Evolutionary conservation across 1,140 invertebrate genomes (phyloP), one percentile per base, ranked within the genome.

Genomic region (Elysia chlorotica): DNA sequence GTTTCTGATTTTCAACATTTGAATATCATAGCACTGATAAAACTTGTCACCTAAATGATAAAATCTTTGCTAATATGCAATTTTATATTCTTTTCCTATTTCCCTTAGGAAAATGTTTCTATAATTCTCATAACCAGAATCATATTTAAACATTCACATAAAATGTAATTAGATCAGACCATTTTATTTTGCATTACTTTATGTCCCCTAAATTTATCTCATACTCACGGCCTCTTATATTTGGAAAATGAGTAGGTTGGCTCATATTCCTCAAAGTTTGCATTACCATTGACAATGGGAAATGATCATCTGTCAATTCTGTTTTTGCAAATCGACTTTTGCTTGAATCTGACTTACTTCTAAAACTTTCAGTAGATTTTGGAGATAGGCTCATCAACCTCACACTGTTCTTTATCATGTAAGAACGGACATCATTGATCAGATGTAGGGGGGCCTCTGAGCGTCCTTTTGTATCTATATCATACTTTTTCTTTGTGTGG

Each of bases 401-500:
- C 14, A 59, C 38, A 17, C 79, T 79, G 57, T 78, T 79, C 63
- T 80, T 74, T 35, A 83, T 79, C 72, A 86, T 63, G 41, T 79
- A 73, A 14, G 85, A 86, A 0, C 62, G 74, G 53, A 85, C 73
- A 59, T 86, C 83, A 75, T 82, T 75, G 71, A 78, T 82, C 3
- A 86, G 56, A 75, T 86, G 83, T 19, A 86, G 59, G 0, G 79
- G 78, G 0, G 76, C 78, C 67, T 86, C 82, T 56, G 73, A 69
- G 62, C 70, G 77, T n/a, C 78, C 79, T 66, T 69, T 79, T 0
- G 75, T 69, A 14, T 80, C 79, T 25, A 72, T 54, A 1, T 74
- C 71, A 70, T 80, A 83, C 68, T 84, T 86, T 57, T 81, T 82
- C 71, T 83, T 85, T 14, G 77, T 79, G 31, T 79, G 78, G 4